phyloP scores from a whole-genome alignment of 2,888 invertebrate species.

The Spilarctia lutea region DNA sequence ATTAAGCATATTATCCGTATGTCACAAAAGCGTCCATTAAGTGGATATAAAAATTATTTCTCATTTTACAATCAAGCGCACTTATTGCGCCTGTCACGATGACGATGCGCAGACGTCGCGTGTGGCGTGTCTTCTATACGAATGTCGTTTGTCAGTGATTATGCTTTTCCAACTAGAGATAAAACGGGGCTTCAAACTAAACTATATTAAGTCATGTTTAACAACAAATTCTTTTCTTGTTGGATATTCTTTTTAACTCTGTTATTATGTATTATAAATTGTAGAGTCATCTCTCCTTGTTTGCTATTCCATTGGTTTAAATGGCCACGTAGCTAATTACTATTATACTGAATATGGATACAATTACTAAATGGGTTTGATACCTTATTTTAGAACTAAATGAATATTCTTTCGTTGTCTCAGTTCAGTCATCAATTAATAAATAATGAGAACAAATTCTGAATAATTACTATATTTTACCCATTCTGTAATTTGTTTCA shows the following conservation, averaged over 20 bases:
- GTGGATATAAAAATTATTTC: slow-evolving; percentile 58
- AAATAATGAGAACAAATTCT: not conserved
- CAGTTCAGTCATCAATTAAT: too few species aligned
- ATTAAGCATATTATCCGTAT: slow-evolving; percentile 23
- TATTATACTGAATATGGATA: not conserved
- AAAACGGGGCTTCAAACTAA: not conserved
- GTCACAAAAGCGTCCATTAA: slow-evolving; percentile 54
- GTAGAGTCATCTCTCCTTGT: not conserved
- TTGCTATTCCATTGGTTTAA: not conserved
- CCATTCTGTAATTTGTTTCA: not conserved
- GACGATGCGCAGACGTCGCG: slow-evolving; percentile 75
- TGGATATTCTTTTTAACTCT: not conserved
- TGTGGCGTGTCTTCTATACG: slow-evolving; percentile 50
- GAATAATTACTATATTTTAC: not conserved
- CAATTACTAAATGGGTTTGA: not conserved
- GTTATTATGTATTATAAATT: not conserved
- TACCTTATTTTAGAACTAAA: not conserved
- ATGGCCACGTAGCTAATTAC: not conserved
- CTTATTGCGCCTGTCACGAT: slow-evolving; percentile 67
- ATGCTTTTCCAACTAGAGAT: slow-evolving; percentile 16
- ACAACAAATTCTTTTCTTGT: not conserved
- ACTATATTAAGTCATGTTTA: not conserved
- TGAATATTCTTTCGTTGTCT: not conserved
- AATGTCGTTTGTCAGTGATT: slow-evolving; percentile 28
- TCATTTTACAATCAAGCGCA: slow-evolving; percentile 65